phyloP scores from a whole-genome alignment of 1,140 invertebrate genomes.

The Argopecten irradians region DNA sequence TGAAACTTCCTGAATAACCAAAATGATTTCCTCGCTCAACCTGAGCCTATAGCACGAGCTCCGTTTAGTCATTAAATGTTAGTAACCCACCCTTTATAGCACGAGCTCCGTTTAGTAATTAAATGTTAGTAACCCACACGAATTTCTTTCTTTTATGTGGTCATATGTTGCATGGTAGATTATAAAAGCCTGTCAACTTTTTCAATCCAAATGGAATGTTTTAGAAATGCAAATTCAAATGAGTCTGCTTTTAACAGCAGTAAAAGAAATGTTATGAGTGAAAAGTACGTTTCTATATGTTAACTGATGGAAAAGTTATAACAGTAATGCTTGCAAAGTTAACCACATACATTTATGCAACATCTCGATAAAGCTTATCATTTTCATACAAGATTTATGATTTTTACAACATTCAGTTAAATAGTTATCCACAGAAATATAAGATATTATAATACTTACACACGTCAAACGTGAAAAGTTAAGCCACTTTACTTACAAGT shows the following conservation, averaged over 20 bases:
- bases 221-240: neutral
- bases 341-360: neutral
- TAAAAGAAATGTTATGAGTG: neutral
- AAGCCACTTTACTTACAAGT: neutral
- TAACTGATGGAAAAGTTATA: neutral
- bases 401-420: neutral
- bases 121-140: too few relatives aligned
- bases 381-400: neutral
- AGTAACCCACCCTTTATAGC: too few relatives aligned
- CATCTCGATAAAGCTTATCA: neutral
- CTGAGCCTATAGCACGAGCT: too few relatives aligned
- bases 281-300: neutral
- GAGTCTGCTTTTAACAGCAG: neutral
- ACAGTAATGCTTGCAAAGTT: neutral
- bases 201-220: neutral
- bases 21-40: too few relatives aligned
- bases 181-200: neutral
- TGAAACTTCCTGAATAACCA: too few relatives aligned
- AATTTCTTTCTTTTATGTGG: too few relatives aligned
- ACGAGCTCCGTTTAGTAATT: too few relatives aligned
- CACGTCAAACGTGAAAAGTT: neutral
- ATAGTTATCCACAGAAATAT: neutral
- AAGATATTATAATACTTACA: neutral
- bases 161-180: neutral
- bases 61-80: too few relatives aligned